Conservation (phyloP, 2,888 invertebrate genomes). For the Holacanthella duospinosa region DNA sequence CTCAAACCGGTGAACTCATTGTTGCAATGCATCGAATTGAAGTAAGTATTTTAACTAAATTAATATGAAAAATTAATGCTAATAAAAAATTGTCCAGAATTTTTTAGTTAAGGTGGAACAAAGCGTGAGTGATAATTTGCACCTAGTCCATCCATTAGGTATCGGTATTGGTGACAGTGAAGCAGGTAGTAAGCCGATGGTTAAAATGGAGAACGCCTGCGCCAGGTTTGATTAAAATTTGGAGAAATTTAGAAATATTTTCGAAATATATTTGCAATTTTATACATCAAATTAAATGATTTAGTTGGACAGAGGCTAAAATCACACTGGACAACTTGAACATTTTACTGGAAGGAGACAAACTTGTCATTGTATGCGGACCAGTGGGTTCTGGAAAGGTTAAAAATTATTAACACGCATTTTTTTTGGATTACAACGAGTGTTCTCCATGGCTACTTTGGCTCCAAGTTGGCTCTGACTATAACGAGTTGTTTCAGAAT, state of each 20-base stretch:
- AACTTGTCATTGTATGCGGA: constrained; percentile 27
- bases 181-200: neutral
- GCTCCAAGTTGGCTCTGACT: too few species aligned
- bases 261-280: too few species aligned
- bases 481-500: too few species aligned
- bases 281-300: neutral
- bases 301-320: constrained; percentile 19
- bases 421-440: neutral
- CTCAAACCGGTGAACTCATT: constrained; percentile 65
- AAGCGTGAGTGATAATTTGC: neutral
- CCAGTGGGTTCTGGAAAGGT: constrained; percentile 29
- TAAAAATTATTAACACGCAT: neutral
- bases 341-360: constrained; percentile 19
- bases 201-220: neutral
- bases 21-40: constrained; percentile 64
- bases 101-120: constrained; percentile 13
- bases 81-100: neutral
- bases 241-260: neutral
- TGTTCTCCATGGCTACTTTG: too few species aligned
- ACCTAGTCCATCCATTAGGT: neutral
- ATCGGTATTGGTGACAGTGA: neutral
- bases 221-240: neutral
- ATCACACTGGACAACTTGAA: constrained; percentile 13
- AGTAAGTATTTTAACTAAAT: constrained; percentile 37
- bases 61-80: neutral